Percentiles rank a stretch among this genome's conserved stretches.
Evolutionary conservation across 2,113 vertebrate species (phyloP).

Genomic region (Gadus macrocephalus): DNA sequence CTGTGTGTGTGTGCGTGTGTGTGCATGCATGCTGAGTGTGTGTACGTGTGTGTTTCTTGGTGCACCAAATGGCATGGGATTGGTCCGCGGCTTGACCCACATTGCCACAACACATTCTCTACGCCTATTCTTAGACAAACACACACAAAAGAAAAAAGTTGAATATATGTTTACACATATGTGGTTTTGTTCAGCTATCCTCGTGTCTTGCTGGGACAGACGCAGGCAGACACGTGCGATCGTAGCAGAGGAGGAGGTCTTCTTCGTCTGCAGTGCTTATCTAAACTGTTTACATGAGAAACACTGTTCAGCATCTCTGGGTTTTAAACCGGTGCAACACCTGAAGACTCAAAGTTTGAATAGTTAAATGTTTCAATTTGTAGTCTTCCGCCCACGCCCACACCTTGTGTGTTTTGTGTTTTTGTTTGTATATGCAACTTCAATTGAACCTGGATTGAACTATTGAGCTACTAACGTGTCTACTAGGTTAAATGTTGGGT

Average conservation of each 20-base stretch:
- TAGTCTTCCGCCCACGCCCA: no score
- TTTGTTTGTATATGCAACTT: no score
- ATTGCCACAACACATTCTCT: neutral
- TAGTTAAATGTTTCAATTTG: no score
- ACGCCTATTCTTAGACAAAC: neutral
- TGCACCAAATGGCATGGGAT: neutral
- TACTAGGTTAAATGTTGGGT: no score
- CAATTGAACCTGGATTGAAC: no score
- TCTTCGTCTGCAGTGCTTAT: constrained; percentile 24
- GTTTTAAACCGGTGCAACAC: constrained; percentile 48
- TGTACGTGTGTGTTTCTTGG: neutral
- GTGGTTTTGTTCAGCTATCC: neutral
- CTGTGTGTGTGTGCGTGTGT: neutral
- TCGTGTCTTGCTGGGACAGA: constrained; percentile 6
- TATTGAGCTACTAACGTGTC: no score
- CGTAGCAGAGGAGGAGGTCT: neutral
- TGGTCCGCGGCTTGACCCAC: neutral
- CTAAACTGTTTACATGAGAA: constrained; percentile 47
- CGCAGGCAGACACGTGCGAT: neutral
- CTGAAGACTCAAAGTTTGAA: constrained; percentile 3
- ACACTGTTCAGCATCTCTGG: constrained; percentile 45
- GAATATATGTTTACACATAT: constrained; percentile 7
- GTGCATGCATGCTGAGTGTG: neutral
- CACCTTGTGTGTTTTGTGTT: no score
- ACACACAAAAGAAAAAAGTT: neutral